These are phyloP conservation scores for Poecilia wingei DNA, from an alignment of 2,797 vertebrate species.

Conservation along the genomic window DNA sequence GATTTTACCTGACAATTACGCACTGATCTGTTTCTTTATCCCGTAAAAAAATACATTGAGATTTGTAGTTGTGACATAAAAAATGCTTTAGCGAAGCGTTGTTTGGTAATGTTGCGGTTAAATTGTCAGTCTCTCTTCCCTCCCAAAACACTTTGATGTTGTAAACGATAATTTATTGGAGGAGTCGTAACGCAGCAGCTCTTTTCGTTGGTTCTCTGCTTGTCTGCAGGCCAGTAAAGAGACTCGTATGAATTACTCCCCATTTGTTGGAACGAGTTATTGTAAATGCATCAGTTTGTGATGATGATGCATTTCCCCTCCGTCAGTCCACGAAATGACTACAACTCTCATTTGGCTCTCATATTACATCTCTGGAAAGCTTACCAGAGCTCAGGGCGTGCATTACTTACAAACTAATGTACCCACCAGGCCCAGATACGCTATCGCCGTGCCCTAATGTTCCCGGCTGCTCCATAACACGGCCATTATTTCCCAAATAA, in stretches of 20 bases:
- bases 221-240: slow-evolving; percentile 31
- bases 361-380: slow-evolving; percentile 65
- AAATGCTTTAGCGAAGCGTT: background rate
- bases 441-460: slow-evolving; percentile 47
- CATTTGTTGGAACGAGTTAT: slow-evolving; percentile 63
- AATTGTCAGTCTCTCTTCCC: background rate
- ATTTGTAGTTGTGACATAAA: background rate
- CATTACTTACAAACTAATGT: slow-evolving; percentile 71
- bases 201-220: slow-evolving; percentile 5
- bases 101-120: background rate
- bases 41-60: background rate
- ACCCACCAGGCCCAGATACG: slow-evolving; percentile 47
- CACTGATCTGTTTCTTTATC: background rate
- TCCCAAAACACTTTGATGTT: background rate
- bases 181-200: background rate
- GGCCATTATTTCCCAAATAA: slow-evolving; percentile 54
- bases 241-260: slow-evolving; percentile 53
- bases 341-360: slow-evolving; percentile 66
- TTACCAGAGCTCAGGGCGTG: slow-evolving; percentile 47
- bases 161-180: background rate
- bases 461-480: slow-evolving; percentile 55
- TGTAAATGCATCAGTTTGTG: slow-evolving; percentile 41
- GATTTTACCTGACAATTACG: background rate
- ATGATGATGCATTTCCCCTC: slow-evolving; percentile 64
- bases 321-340: slow-evolving; percentile 48